Base-by-base conservation (phyloP, 1,140 invertebrate genomes). In the Euschistus heros region DNA sequence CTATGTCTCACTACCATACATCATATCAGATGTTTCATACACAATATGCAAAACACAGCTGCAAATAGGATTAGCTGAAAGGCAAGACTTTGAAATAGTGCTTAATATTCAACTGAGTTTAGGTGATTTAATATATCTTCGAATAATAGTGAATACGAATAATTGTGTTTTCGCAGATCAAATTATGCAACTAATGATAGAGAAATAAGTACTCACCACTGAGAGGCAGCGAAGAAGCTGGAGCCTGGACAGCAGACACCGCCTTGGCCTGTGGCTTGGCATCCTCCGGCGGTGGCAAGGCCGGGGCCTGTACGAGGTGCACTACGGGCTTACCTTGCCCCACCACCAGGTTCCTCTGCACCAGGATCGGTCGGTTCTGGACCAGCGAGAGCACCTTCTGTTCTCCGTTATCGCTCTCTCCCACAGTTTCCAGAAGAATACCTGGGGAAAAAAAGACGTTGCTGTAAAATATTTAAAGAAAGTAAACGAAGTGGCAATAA, bases 391-490 rank as follows among this genome's bases (percentile, higher is more conserved):
- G 37, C 22, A 60, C 42, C 60, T 55, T 66, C n/a, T 62, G 59
- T 13, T 60, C 57, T 17, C 57, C 18, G 30, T 30, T 46, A 2
- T 54, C 65, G 3, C 42, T 20, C 17, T 66, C 65, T 15, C 59
- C 66, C 2, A 67, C 66, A 7, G 66, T 63, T 46, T 67, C 66
- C 37, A 67, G 33, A 8, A 67, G 42, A n/a, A 67, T 64, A 24
- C 66, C 66, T 67, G 46, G 7, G 42, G 17, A 7, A 7, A 44
- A 10, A 17, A 44, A 44, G 42, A 44, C 7, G 17, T 17, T 10
- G 42, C n/a, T n/a, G n/a, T n/a, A n/a, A n/a, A n/a, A n/a, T n/a
- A n/a, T n/a, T n/a, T n/a, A n/a, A n/a, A n/a, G n/a, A n/a, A n/a
- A n/a, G n/a, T n/a, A n/a, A n/a, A n/a, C n/a, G n/a, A n/a, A n/a